Percentiles rank a stretch among this genome's conserved stretches.
These are phyloP conservation scores for Gopherus flavomarginatus DNA, from an alignment of 2,113 vertebrate genomes.

Conservation along the genomic window DNA sequence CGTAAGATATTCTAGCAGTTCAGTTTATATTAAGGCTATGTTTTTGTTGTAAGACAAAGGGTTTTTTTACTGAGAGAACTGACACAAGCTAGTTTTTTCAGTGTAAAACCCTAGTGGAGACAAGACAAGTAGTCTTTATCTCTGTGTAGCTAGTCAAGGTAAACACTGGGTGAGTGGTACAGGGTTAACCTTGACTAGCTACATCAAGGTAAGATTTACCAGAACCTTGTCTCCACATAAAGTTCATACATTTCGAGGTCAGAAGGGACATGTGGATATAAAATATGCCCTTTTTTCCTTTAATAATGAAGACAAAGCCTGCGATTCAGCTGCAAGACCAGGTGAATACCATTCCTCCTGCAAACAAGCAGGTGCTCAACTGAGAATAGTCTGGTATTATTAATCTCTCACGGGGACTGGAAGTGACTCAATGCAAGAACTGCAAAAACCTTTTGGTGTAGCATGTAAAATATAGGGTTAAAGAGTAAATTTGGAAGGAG, in stretches of 20 bases:
- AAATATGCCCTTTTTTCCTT: no score
- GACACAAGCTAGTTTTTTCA: not conserved
- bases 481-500: not conserved
- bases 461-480: not conserved
- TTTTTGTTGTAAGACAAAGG: no score
- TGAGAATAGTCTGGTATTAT: not conserved
- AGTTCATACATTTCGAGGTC: no score
- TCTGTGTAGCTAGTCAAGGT: not conserved
- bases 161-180: not conserved
- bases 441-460: not conserved
- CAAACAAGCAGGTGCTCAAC: not conserved
- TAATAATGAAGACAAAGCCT: no score
- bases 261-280: no score
- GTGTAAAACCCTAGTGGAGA: not conserved
- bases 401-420: not conserved
- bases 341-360: no score
- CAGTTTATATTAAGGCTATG: no score
- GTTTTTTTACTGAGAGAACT: no score
- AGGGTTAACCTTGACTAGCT: no score
- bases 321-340: no score
- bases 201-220: no score
- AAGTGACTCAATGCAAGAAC: not conserved
- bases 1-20: not conserved
- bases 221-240: no score
- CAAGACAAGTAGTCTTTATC: not conserved